Evolutionary conservation across 2,888 invertebrate species (phyloP), one percentile per base, ranked within the genome.

Genomic region (Eupithecia tripunctaria): DNA sequence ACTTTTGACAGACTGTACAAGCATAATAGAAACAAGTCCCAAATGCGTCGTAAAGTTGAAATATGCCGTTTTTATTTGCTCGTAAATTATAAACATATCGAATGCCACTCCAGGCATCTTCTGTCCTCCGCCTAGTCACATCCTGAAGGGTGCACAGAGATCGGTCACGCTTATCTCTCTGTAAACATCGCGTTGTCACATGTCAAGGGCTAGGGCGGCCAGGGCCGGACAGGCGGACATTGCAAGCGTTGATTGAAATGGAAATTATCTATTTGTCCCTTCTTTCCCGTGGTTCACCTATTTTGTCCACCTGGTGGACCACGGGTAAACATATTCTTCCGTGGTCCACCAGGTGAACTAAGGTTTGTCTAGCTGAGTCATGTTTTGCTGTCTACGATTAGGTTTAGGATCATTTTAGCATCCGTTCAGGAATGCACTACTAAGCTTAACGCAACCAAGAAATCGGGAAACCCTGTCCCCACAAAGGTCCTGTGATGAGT

Each of bases 141-240:
- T 87, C 86, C 85, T 84, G 73, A 78, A 83, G 87, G 86, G 86
- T 80, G 86, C 82, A 82, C 86, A 82, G 79, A 88, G 89, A 89
- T 89, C 86, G 87, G 88, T 89, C 89, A 88, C 86, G 88, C 89
- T 89, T 88, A 90, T 90, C 90, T 89, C 81, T 80, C 78, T 84
- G 88, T 85, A 91, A 91, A 90, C 90, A 91, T 88, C 76, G 81
- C 79, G 81, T 86, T 83, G 86, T 56, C 56, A 56, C 25, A 85
- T 86, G 79, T 78, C 76, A 78, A 83, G 84, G 65, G 67, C 79
- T 76, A 74, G 76, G 47, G 68, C 70, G 76, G 82, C 79, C 80
- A 81, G 77, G 77, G 71, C 73, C 76, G 72, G 78, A 77, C 77
- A 73, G 71, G 72, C 76, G 72, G 78, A 77, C 77, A 73, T 75